Base-by-base conservation (phyloP, 37 sponge, comb jelly and placozoan species). In the Tethya wilhelma region DNA sequence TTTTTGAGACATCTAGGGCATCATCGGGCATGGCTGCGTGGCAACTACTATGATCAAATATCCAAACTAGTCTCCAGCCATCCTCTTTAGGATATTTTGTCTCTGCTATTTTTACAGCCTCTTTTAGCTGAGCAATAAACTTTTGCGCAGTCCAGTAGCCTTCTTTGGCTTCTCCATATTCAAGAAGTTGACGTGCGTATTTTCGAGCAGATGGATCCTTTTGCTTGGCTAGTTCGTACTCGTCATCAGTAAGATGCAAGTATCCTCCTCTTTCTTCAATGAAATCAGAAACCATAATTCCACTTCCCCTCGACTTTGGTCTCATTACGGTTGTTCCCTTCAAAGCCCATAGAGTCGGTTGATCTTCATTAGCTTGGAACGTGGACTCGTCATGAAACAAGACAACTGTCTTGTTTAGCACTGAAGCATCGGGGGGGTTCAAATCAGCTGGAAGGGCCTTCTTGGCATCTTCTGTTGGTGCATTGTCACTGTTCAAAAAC, bases 11-110 rank as follows among this genome's bases (percentile, higher is more conserved):
- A 38, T 79, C 46, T 9, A 86, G 43, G 30, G 74, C 79, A 79
- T 86, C 79, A 2, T 79, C 87, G 23, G 80, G 63, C 73, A 79
- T 77, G 42, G 82, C 88, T 4, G 68, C 55, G 33, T 86, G 87
- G 69, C 80, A 81, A 20, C 74, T 55, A 30, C 81, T 80, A 5
- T 88, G 82, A 65, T 88, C 87, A 68, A 87, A 87, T 4, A 87
- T 58, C 88, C 82, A 77, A 2, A 70, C 37, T 6, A 66, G 38
- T 40, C 31, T 60, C 79, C 71, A 86, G 0, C 87, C 87, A 14
- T 79, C 66, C 29, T 64, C 40, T 66, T 74, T 81, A 11, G 88
- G 88, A 44, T 88, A 88, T 66, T 88, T 81, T 4, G 25, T 22
- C n/a, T 81, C 78, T 3, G 77, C 81, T 49, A 88, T 88, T 1